Evolutionary conservation across 2,888 invertebrate species (phyloP), one percentile per base, ranked within the genome.

Genomic region (Morpho deidamia): DNA sequence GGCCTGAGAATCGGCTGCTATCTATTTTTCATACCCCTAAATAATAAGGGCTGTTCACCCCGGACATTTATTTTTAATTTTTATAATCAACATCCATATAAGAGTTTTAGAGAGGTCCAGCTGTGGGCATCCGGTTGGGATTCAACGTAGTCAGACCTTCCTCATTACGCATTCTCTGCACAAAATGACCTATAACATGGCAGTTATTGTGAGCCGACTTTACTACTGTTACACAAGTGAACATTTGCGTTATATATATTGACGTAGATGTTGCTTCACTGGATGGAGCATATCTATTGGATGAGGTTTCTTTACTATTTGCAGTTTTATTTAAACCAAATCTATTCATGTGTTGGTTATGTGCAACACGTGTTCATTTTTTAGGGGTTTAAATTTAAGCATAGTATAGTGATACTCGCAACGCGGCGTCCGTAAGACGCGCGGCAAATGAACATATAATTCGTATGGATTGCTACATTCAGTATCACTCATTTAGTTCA

Each of bases 221-320:
- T 71, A 81, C 83, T 78, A 76, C 81, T 81, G 78, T 82, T 82
- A 79, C 81, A 81, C 81, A 83, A 83, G 75, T 72, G 65, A 71
- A 67, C 66, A 74, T 72, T 74, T 72, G 76, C 73, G 71, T 64
- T 72, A 69, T 68, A 60, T 65, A 65, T 62, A 55, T 23, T 10
- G 7, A 41, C 61, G 7, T 0, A 10, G 61, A 64, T 51, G 4
- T 62, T 63, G 3, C 7, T 8, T 0, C 0, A 7, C 73, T 78
- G 39, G 74, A 78, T 65, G 60, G 53, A 68, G 0, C 23, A 23
- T 23, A 23, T 33, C 34, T 35, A 12, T 8, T n/a, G 37, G 2
- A 8, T 10, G n/a, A 35, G 7, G 8, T 35, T 35, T 8, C 8
- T 35, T 35, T 35, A 8, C 7, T 35, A 7, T 35, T 7, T 35